These are phyloP conservation scores for Cygnus atratus DNA, from an alignment of 2,113 vertebrate species.

Conservation along the genomic window DNA sequence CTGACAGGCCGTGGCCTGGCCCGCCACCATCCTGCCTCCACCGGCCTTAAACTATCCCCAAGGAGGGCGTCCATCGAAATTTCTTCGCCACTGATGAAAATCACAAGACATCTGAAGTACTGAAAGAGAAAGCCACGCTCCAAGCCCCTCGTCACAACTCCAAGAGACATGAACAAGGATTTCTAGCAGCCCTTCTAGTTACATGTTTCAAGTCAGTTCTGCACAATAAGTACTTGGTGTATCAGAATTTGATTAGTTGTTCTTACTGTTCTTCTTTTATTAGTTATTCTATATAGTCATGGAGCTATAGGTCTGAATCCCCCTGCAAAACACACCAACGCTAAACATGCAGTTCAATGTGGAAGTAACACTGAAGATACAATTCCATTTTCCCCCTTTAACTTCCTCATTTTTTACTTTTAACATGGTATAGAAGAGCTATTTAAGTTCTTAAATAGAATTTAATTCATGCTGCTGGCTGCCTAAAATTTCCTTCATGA, in stretches of 20 bases:
- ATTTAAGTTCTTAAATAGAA: background rate
- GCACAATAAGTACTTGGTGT: background rate
- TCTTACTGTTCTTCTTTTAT: background rate
- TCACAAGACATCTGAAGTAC: background rate
- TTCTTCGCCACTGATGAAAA: background rate
- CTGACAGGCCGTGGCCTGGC: background rate
- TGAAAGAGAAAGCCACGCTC: background rate
- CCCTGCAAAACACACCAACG: background rate
- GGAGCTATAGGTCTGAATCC: background rate
- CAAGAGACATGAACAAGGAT: background rate
- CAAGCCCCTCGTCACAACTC: background rate
- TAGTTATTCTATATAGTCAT: background rate
- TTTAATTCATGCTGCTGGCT: background rate
- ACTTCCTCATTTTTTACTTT: background rate
- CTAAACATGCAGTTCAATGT: background rate
- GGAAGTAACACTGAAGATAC: background rate
- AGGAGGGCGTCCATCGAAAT: background rate
- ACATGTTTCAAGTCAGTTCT: background rate
- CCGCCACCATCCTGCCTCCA: background rate
- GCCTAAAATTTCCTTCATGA: background rate
- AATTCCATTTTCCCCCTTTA: background rate
- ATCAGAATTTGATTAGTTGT: background rate
- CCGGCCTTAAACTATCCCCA: background rate
- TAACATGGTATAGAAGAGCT: background rate
- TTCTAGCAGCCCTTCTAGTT: background rate